Percentiles rank a stretch among this genome's conserved stretches.
Evolutionary conservation across 2,797 vertebrate genomes (phyloP).

Genomic region (Eulemur albifrons): DNA sequence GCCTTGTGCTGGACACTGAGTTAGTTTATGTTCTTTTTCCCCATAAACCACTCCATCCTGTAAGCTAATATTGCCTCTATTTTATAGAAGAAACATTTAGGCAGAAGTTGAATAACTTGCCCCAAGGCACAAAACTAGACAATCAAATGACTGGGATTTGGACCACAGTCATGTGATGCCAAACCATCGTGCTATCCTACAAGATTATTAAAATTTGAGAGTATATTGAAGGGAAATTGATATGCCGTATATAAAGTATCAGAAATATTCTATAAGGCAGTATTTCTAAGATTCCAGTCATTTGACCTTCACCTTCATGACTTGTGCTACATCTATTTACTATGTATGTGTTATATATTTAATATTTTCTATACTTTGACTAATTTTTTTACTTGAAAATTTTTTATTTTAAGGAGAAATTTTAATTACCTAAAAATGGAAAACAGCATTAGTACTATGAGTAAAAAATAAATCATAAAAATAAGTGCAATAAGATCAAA

Average conservation of each 20-base stretch:
- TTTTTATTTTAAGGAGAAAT: neutral
- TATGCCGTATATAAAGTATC: neutral
- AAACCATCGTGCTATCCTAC: neutral
- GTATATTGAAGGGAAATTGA: neutral
- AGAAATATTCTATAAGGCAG: neutral
- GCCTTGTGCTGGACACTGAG: neutral
- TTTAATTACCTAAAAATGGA: neutral
- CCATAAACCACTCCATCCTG: neutral
- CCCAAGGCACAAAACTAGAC: neutral
- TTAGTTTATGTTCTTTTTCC: neutral
- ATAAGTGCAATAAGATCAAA: neutral
- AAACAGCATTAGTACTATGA: neutral
- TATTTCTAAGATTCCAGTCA: neutral
- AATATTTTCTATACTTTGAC: neutral
- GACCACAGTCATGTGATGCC: neutral
- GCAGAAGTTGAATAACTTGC: neutral
- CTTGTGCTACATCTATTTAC: neutral
- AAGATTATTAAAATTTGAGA: neutral
- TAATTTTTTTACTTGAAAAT: neutral
- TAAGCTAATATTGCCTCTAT: neutral
- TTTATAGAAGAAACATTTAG: neutral
- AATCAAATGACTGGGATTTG: neutral
- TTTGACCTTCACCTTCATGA: neutral
- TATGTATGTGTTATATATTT: neutral
- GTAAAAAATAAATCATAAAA: conserved; percentile 7